These are phyloP conservation scores for Phthorimaea operculella DNA, from an alignment of 1,140 invertebrate species.

Conservation along the genomic window DNA sequence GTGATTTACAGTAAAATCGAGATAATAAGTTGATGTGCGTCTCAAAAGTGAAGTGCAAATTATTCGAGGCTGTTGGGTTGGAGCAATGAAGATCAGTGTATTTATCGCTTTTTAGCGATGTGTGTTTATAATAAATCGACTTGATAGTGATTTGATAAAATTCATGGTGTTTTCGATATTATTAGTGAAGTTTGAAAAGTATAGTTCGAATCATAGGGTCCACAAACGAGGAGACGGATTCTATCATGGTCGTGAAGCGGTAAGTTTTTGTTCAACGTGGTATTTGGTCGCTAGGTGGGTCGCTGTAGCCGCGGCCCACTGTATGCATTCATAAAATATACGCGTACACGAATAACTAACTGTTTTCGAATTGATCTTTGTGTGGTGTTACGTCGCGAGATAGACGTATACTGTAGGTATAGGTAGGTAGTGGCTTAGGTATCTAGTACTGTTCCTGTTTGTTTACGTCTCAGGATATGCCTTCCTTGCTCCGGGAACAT, in stretches of 20 bases:
- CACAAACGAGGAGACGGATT: constrained; percentile 65
- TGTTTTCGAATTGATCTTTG: constrained; percentile 1
- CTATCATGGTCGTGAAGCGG: constrained; percentile 69
- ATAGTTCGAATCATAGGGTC: constrained; percentile 67
- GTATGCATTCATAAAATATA: not conserved
- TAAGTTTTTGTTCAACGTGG: constrained; percentile 35
- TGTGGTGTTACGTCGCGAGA: not conserved
- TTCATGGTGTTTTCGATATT: constrained; percentile 61
- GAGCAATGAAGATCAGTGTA: constrained; percentile 53
- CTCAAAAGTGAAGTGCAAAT: constrained; percentile 48
- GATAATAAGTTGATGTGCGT: constrained; percentile 34
- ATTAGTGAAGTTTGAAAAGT: constrained; percentile 54
- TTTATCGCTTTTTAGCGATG: constrained; percentile 62
- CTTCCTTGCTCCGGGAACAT: constrained; percentile 10
- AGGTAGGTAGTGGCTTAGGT: not conserved
- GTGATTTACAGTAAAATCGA: not conserved
- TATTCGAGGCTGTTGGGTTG: constrained; percentile 35
- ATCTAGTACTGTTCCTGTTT: not conserved
- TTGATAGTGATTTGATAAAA: constrained; percentile 57
- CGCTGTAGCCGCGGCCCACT: not conserved
- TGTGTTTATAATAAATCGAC: constrained; percentile 57
- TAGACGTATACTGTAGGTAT: not conserved
- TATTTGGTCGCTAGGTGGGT: not conserved
- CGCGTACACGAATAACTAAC: not conserved
- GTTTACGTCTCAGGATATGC: constrained; percentile 4